These are phyloP conservation scores for Sternarchorhynchus goeldii DNA, from an alignment of 2,797 vertebrate species.

Conservation along the genomic window DNA sequence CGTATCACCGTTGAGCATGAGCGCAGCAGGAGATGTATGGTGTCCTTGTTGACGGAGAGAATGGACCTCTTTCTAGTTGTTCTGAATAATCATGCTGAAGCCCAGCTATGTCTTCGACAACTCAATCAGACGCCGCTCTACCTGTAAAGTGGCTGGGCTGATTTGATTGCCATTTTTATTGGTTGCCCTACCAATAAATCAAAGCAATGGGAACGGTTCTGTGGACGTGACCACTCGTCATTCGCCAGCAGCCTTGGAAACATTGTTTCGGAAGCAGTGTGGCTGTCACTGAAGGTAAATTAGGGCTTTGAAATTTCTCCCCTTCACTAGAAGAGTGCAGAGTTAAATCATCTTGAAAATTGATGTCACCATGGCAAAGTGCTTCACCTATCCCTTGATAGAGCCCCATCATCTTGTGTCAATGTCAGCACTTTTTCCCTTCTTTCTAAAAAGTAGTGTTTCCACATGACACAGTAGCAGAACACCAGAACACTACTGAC, in stretches of 20 bases:
- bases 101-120: conserved; percentile 86
- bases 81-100: conserved; percentile 84
- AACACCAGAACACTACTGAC: conserved; percentile 20
- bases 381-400: conserved; percentile 80
- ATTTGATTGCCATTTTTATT: conserved; percentile 91
- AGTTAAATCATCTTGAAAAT: conserved; percentile 89
- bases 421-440: conserved; percentile 85
- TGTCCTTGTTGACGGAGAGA: conserved; percentile 85
- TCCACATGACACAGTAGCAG: conserved; percentile 39
- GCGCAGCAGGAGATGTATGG: conserved; percentile 91
- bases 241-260: conserved; percentile 86
- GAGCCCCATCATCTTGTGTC: conserved; percentile 81
- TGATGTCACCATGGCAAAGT: conserved; percentile 82
- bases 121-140: conserved; percentile 86
- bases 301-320: conserved; percentile 81
- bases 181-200: conserved; percentile 83
- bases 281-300: conserved; percentile 83
- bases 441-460: conserved; percentile 58
- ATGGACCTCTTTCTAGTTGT: conserved; percentile 77
- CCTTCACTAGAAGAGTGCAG: conserved; percentile 71
- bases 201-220: conserved; percentile 83
- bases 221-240: conserved; percentile 84
- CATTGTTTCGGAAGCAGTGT: conserved; percentile 80
- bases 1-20: conserved; percentile 95
- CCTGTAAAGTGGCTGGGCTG: conserved; percentile 87